These are phyloP conservation scores for Orthosia gothica DNA, from an alignment of 2,888 invertebrate species.

Conservation along the genomic window DNA sequence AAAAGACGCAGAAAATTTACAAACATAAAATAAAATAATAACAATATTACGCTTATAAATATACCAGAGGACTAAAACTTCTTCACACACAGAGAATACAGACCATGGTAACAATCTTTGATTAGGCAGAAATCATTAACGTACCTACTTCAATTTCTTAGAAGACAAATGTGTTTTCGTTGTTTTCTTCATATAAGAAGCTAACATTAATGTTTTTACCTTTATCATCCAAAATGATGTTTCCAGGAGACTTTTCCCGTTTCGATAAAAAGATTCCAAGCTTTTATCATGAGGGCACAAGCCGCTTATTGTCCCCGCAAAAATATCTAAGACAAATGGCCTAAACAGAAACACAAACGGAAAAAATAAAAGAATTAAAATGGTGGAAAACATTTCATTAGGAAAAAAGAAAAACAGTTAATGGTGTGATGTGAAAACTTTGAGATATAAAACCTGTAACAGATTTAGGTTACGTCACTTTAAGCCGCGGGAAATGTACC, in stretches of 20 bases:
- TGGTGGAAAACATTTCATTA: constrained; percentile 75
- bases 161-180: background rate
- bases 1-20: too few species aligned
- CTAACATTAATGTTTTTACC: constrained; percentile 2
- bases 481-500: background rate
- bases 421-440: constrained; percentile 76
- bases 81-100: background rate
- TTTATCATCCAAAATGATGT: constrained; percentile 19
- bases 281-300: constrained; percentile 48
- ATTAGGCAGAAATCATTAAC: too few species aligned
- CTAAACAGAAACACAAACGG: constrained; percentile 64
- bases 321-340: constrained; percentile 61
- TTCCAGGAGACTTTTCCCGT: constrained; percentile 7
- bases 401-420: constrained; percentile 80
- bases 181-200: background rate
- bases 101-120: background rate
- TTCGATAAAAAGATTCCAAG: constrained; percentile 43
- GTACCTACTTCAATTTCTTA: background rate
- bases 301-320: constrained; percentile 54
- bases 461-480: constrained; percentile 52
- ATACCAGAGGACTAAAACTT: background rate
- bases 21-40: too few species aligned
- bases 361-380: constrained; percentile 74
- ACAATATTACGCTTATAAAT: too few species aligned
- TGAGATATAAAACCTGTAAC: constrained; percentile 55